Percentiles rank a stretch among this genome's conserved stretches.
phyloP scores from a whole-genome alignment of 2,888 invertebrate species.

The Rhogogaster chlorosoma region DNA sequence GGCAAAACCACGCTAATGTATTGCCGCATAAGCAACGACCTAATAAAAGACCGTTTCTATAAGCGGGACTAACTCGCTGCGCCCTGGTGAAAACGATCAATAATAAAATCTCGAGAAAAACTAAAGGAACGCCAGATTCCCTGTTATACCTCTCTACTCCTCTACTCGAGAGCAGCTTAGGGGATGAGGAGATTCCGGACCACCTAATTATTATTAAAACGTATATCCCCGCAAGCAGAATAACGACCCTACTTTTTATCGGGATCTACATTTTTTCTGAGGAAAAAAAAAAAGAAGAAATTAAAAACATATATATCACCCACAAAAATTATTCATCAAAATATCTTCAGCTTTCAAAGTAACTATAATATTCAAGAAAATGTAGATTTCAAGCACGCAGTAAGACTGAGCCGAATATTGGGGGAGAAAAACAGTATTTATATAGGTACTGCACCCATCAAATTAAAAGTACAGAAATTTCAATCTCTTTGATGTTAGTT shows the following conservation, averaged over 20 bases:
- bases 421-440: neutral
- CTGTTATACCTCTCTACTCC: neutral
- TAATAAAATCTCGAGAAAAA: conserved; percentile 53
- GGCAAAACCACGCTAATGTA: conserved; percentile 70
- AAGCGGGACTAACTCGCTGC: conserved; percentile 44
- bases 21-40: conserved; percentile 65
- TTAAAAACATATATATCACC: no score
- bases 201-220: conserved; percentile 14
- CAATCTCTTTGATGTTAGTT: neutral
- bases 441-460: neutral
- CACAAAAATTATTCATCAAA: neutral
- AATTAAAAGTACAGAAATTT: neutral
- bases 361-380: neutral
- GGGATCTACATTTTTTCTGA: neutral
- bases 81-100: conserved; percentile 65
- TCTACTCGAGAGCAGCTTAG: neutral
- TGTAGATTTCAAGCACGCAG: neutral
- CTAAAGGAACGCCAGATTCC: conserved; percentile 5
- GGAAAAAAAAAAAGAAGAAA: neutral
- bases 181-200: neutral
- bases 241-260: neutral
- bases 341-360: neutral
- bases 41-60: conserved; percentile 23
- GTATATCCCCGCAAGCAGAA: neutral
- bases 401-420: neutral